Evolutionary conservation across 1,140 invertebrate genomes (phyloP), one percentile per base, ranked within the genome.

Genomic region (Hesperophylax magnus): DNA sequence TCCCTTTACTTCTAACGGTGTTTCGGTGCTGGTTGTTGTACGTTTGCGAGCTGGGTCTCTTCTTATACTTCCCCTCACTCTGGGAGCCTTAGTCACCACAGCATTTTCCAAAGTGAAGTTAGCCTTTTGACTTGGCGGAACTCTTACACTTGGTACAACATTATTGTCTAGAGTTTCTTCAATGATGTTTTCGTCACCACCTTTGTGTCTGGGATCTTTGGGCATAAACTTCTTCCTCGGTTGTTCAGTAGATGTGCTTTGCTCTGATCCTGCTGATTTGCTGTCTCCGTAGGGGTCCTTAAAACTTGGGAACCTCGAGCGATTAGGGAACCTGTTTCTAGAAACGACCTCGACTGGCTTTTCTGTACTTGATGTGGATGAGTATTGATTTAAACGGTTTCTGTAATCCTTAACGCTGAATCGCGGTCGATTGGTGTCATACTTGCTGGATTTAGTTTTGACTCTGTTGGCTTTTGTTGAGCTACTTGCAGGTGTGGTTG

Each of bases 401-500:
- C 91, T 89, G 72, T 92, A 92, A 84, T 93, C 92, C 86, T 93
- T 92, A 7, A 93, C 90, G 82, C 91, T 93, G 82, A 93, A 93
- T 85, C 89, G 87, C 8, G 92, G 91, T 69, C 92, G 84, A 47
- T 90, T 90, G 39, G 84, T 86, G 17, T 85, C 85, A 67, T 86
- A 88, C 85, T 90, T 91, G 63, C 87, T 86, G 60, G 86, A 86
- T 78, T 86, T 80, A 85, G 86, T 88, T 31, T 84, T 85, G 72
- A 84, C 78, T 53, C 83, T 83, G 75, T 82, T 79, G 9, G 85
- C 83, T 75, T 87, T 86, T 31, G 82, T 84, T 78, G 87, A 87
- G 60, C 81, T 78, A n/a, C 82, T 84, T 31, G 82, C 52, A 6
- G 87, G 63, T 22, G 83, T 87, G 7, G 88, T 87, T n/a, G 80